Percentiles rank a stretch among this genome's conserved stretches.
phyloP scores from a whole-genome alignment of 2,797 vertebrate species.

The Catostomus latipinnis region DNA sequence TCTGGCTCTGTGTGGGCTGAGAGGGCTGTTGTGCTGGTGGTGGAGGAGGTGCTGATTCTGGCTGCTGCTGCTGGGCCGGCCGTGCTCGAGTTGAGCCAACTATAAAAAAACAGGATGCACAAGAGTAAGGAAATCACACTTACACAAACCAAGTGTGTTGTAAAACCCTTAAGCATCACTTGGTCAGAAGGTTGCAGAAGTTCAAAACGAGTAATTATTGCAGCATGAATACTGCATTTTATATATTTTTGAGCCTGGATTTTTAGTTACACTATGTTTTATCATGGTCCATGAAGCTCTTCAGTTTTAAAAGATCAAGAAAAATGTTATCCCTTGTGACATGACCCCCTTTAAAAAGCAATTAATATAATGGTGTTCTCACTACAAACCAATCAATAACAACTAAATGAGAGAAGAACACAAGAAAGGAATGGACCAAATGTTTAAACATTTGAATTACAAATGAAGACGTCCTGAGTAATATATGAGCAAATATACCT shows the following conservation, averaged over 20 bases:
- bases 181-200: no score
- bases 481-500: slow-evolving; percentile 78
- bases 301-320: no score
- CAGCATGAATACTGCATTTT: no score
- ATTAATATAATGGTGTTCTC: no score
- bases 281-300: no score
- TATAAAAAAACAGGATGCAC: slow-evolving; percentile 71
- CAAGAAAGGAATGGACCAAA: not conserved
- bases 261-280: no score
- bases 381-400: no score
- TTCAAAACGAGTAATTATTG: no score
- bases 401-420: no score
- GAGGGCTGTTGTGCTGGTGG: slow-evolving; percentile 72
- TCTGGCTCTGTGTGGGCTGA: slow-evolving; percentile 81
- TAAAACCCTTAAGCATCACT: not conserved
- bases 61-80: slow-evolving; percentile 84
- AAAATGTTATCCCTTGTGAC: no score
- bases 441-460: not conserved
- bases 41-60: slow-evolving; percentile 76
- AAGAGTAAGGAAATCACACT: slow-evolving; percentile 19
- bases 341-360: no score
- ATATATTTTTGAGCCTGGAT: no score
- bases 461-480: not conserved
- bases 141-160: not conserved
- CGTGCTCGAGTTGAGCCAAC: slow-evolving; percentile 87